Base-by-base conservation (phyloP, 2,113 vertebrate genomes). In the Plecturocebus donacophilus region DNA sequence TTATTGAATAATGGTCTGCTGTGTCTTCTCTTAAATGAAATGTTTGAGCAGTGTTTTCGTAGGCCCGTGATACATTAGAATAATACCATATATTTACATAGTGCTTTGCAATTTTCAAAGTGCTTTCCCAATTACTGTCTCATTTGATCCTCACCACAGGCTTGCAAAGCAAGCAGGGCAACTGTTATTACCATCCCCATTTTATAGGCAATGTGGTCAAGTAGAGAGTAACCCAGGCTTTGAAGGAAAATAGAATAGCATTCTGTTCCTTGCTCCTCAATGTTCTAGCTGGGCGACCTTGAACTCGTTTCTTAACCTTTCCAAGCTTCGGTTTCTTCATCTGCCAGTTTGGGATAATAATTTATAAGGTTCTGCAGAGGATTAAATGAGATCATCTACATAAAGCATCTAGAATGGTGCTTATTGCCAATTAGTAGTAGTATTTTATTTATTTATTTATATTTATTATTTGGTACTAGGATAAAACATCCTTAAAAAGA, bases 81-180 rank as follows among this genome's bases (percentile, higher is more conserved):
- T 98, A 98, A 98, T 97, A 97, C 91, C 75, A 93, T 97, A 95
- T 97, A 98, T 97, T 97, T 97, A 98, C 95, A 97, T 35, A 97
- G 96, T 54, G 92, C 96, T 97, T 91, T 96, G 91, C 95, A 96
- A 96, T 97, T 97, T 97, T 95, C 97, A 93, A 96, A 97, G 98
- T 95, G 93, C 95, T 98, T 97, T 97, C 84, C 95, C 94, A 98
- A 97, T 97, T 97, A 98, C 96, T 85, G 87, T 73, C 96, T 87
- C 79, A 98, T 95, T 93, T 95, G 96, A 97, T 93, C 97, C 91
- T 96, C 71, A 94, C 97, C 90, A 6, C 97, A 97, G 94, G 87
- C 96, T 91, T 84, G 80, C 96, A 93, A 97, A 93, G 84, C 87
- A 89, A 96, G 94, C 95, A 87, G 73, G 68, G 52, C 71, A 76